Evolutionary conservation across 2,113 vertebrate genomes (phyloP).

Genomic region (Upupa epops): DNA sequence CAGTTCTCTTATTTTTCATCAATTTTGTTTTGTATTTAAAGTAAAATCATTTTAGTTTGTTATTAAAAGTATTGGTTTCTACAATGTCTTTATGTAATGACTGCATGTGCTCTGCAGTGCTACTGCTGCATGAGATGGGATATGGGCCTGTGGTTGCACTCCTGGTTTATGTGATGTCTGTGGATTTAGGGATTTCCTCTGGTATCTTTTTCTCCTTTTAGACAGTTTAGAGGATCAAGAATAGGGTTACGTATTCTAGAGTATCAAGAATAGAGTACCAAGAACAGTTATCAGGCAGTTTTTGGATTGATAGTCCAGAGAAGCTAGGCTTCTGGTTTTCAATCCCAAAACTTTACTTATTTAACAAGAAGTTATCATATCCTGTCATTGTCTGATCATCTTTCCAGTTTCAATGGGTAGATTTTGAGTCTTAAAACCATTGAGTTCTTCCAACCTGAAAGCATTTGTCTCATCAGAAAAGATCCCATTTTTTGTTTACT

Average conservation of each 20-base stretch:
- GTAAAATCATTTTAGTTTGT: background rate
- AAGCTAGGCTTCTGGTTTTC: background rate
- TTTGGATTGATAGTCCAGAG: background rate
- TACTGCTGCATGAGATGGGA: background rate
- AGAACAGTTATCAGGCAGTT: background rate
- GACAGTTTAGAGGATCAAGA: background rate
- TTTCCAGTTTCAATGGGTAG: background rate
- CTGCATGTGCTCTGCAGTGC: background rate
- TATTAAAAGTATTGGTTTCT: background rate
- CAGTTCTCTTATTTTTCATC: background rate
- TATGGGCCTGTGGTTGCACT: background rate
- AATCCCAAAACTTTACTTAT: background rate
- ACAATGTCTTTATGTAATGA: background rate
- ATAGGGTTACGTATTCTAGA: background rate
- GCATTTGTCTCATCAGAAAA: background rate
- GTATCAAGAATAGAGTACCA: background rate
- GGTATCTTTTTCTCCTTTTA: background rate
- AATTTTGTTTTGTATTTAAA: background rate
- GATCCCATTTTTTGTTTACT: background rate
- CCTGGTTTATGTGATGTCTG: background rate
- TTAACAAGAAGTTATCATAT: background rate
- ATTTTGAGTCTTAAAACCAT: background rate
- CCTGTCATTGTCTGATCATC: background rate
- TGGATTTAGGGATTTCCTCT: background rate
- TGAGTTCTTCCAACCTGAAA: background rate